Conservation (phyloP, 2,888 invertebrate genomes). For the Lasioglossum zephyrum region DNA sequence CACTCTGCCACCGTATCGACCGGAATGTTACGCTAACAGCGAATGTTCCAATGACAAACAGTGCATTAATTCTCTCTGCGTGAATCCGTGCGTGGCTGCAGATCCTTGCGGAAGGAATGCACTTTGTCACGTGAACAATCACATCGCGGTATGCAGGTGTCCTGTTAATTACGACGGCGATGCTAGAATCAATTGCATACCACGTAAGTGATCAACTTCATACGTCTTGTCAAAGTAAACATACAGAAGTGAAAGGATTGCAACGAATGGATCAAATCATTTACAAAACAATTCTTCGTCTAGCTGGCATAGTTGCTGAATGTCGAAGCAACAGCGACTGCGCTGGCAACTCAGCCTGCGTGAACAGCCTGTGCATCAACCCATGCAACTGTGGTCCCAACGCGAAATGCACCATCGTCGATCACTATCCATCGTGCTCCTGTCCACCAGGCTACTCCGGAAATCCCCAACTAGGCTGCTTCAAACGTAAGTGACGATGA, state of each 20-base stretch:
- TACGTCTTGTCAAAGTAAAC: neutral
- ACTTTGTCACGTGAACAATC: conserved; percentile 92
- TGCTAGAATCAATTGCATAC: conserved; percentile 89
- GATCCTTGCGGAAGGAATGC: conserved; percentile 92
- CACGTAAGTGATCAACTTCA: conserved; percentile 88
- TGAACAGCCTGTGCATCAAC: conserved; percentile 91
- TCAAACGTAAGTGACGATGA: conserved; percentile 84
- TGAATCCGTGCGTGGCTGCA: conserved; percentile 90
- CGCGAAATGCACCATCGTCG: conserved; percentile 92
- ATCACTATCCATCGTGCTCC: conserved; percentile 94
- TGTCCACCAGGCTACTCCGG: conserved; percentile 94
- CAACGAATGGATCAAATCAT: neutral
- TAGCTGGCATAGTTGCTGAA: conserved; percentile 88
- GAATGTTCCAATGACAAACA: conserved; percentile 91
- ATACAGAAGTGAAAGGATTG: neutral
- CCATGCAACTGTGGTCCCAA: conserved; percentile 95
- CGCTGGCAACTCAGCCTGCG: conserved; percentile 92
- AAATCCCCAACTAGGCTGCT: conserved; percentile 93
- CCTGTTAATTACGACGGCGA: conserved; percentile 92
- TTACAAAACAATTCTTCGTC: conserved; percentile 9
- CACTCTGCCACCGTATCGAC: conserved; percentile 66
- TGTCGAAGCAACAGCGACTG: conserved; percentile 93
- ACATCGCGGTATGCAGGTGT: conserved; percentile 92
- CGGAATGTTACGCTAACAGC: conserved; percentile 91
- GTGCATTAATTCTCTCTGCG: conserved; percentile 91